Conservation (phyloP, 2,888 invertebrate species). For the Dysmachus trigonus region DNA sequence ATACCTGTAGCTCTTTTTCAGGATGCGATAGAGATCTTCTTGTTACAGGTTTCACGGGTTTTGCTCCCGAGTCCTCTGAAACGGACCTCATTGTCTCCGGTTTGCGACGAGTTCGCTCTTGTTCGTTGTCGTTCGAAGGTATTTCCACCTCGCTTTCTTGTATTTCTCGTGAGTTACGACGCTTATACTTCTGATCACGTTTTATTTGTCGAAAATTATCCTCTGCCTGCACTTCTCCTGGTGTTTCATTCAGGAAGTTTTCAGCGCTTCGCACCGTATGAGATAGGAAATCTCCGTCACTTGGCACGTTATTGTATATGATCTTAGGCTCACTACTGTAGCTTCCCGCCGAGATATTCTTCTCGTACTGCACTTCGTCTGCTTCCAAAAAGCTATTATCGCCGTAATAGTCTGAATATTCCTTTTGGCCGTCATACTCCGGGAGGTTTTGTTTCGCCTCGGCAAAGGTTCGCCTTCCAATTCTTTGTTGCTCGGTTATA, state of each 20-base stretch:
- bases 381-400: slow-evolving; percentile 60
- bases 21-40: slow-evolving; percentile 63
- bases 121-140: slow-evolving; percentile 45
- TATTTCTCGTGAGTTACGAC: slow-evolving; percentile 50
- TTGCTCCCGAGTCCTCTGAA: slow-evolving; percentile 61
- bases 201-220: slow-evolving; percentile 48
- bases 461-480: slow-evolving; percentile 57
- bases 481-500: slow-evolving; percentile 39
- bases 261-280: slow-evolving; percentile 49
- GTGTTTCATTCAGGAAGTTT: slow-evolving; percentile 46
- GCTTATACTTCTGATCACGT: slow-evolving; percentile 49
- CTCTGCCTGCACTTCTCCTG: slow-evolving; percentile 47
- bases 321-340: slow-evolving; percentile 62
- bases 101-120: slow-evolving; percentile 54
- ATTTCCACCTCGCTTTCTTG: slow-evolving; percentile 44
- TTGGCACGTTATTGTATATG: slow-evolving; percentile 59
- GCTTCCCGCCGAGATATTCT: slow-evolving; percentile 56
- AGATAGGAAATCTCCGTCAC: slow-evolving; percentile 53
- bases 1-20: slow-evolving; percentile 61
- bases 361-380: slow-evolving; percentile 61
- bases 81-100: slow-evolving; percentile 63
- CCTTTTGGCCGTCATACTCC: slow-evolving; percentile 54
- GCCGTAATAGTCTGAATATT: slow-evolving; percentile 56
- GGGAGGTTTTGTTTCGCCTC: slow-evolving; percentile 61
- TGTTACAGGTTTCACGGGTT: slow-evolving; percentile 59